These are phyloP conservation scores for Leptopilina myrica DNA, from an alignment of 2,888 invertebrate species.

Conservation along the genomic window DNA sequence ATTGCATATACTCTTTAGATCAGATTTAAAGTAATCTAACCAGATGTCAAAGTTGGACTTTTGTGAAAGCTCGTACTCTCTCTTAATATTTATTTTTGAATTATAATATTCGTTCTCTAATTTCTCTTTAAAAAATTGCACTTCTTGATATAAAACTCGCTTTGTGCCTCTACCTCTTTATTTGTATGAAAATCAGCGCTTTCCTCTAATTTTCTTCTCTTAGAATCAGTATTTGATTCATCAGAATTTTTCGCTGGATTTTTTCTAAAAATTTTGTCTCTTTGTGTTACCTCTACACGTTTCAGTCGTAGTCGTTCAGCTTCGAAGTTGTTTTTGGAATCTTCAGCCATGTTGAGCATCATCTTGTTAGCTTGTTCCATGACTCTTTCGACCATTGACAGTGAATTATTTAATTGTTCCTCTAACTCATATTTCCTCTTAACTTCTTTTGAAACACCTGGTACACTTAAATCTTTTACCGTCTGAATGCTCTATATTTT, in stretches of 20 bases:
- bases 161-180: background rate
- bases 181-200: no score
- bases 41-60: slow-evolving; percentile 45
- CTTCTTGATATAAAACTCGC: background rate
- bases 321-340: no score
- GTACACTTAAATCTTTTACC: no score
- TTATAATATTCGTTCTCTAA: background rate
- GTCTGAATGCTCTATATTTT: background rate
- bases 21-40: slow-evolving; percentile 45
- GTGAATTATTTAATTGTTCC: background rate
- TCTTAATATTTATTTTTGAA: slow-evolving; percentile 35
- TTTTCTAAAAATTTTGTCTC: no score
- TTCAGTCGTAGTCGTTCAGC: no score
- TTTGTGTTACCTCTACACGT: no score
- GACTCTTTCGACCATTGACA: no score
- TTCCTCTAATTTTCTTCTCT: no score
- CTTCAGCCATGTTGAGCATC: no score
- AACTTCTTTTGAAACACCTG: background rate
- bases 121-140: background rate
- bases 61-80: slow-evolving; percentile 38
- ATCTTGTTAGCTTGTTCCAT: no score
- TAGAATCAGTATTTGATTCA: no score
- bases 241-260: no score
- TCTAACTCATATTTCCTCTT: background rate
- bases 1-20: slow-evolving; percentile 41